Evolutionary conservation across 2,113 vertebrate genomes (phyloP), one percentile per base, ranked within the genome.

Genomic region (Podiceps cristatus): DNA sequence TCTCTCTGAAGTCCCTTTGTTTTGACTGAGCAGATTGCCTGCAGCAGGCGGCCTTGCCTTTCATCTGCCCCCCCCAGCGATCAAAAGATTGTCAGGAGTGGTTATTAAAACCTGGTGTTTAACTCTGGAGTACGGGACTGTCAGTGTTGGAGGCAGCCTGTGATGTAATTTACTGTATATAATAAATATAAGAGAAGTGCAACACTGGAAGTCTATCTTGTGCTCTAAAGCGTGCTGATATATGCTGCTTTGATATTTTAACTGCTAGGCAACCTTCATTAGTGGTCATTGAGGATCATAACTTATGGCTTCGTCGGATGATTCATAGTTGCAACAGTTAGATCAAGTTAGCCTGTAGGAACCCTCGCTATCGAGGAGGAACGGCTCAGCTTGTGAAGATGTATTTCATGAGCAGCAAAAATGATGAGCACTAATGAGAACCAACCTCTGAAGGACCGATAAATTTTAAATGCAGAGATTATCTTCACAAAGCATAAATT

Each of bases 1-100:
- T 93, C 84, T 45, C 95, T 98, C 96, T 97, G 95, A 97, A 97
- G 96, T 96, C 72, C 74, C 73, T 94, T 97, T 98, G 98, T 98
- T 98, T 98, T 97, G 97, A 96, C 86, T 90, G 47, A 94, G 86
- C 67, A 42, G 47, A 88, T 81, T 18, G 86, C 97, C 96, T 96
- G 88, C 68, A 98, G 98, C 97, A 95, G 83, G 80, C 72, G 59
- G 81, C 85, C 71, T 55, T 60, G 74, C 83, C 97, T 98, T 98
- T 98, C 97, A 97, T 98, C 98, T 98, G 81, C 49, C 40, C 75
- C 93, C 80, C 60, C 42, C 62, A 56, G 87, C 4, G 84, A 97
- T 97, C 97, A 97, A 95, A 98, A 94, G 91, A 33, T 92, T 95
- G 93, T 80, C 92, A 94, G 92, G 83, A 91, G 91, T 59, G 53